Evolutionary conservation across 1,140 invertebrate species (phyloP).

Genomic region (Pseudomyrmex dendroicus): DNA sequence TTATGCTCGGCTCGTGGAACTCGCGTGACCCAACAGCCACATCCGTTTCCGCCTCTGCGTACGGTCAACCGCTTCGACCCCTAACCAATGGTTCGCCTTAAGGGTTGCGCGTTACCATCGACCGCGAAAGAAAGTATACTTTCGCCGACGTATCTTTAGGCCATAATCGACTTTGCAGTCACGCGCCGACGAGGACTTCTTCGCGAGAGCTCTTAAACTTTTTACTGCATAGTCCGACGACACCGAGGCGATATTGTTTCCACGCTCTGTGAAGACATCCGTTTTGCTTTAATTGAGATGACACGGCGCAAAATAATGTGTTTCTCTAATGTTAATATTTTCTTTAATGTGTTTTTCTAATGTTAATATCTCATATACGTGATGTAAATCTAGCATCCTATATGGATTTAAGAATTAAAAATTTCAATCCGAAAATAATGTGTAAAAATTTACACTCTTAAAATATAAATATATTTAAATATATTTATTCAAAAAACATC

Average conservation of each 20-base stretch:
- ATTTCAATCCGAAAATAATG: too few species aligned
- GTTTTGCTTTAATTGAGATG: background rate
- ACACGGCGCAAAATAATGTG: background rate
- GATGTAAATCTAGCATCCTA: too few species aligned
- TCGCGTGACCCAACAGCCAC: constrained; percentile 81
- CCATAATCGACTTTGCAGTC: constrained; percentile 71
- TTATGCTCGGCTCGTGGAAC: constrained; percentile 78
- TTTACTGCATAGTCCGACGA: constrained; percentile 3
- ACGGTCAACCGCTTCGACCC: constrained; percentile 79
- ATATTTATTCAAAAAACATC: too few species aligned
- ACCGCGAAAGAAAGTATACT: constrained; percentile 77
- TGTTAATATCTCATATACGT: too few species aligned
- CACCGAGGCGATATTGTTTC: constrained; percentile 9
- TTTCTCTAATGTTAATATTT: too few species aligned
- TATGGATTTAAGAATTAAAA: too few species aligned
- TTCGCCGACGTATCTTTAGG: constrained; percentile 75
- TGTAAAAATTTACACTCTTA: too few species aligned
- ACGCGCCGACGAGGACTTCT: constrained; percentile 50
- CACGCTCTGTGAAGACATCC: background rate
- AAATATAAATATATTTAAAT: too few species aligned
- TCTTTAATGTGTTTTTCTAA: too few species aligned
- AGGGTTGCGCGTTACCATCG: constrained; percentile 76
- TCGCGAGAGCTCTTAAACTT: constrained; percentile 30
- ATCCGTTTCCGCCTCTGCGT: constrained; percentile 80
- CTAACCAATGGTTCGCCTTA: constrained; percentile 76